Evolutionary conservation across 2,888 invertebrate species (phyloP), one percentile per base, ranked within the genome.

Genomic region (Andrena bucephala): DNA sequence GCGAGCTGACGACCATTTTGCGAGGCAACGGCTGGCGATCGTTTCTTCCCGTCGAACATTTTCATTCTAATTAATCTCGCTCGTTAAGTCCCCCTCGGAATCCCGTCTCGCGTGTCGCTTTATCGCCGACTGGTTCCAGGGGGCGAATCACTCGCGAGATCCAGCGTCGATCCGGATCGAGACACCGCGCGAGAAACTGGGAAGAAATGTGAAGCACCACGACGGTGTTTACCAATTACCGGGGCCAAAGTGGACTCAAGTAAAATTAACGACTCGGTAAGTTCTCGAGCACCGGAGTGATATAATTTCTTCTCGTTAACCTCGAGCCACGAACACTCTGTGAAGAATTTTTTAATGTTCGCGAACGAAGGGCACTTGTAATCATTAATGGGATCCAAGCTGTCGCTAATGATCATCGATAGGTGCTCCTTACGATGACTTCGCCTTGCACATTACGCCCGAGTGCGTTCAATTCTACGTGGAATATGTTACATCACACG

Each of bases 231-330:
- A 68, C 16, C 68, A 78, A 74, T 78, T 78, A 69, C 10, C 63
- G 20, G 57, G 54, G 0, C 20, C n/a, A 4, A 20, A 77, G 72
- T 20, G 54, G 33, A 36, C 42, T 77, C 54, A 77, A 42, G 52
- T 29, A 62, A 77, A 73, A 68, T 77, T 77, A 81, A 77, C 80
- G 80, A 71, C 16, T 57, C 78, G 80, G 42, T 50, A 42, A 67
- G 36, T 36, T 78, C 16, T 52, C 80, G 57, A 81, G 50, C 52
- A 24, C 27, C 69, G 16, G 36, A 8, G 27, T 13, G 54, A 8
- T 62, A 67, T 65, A 27, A 65, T 50, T 71, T 57, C 48, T 48
- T 48, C 54, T 68, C 63, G 60, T 68, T 68, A 68, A 74, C 62
- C 20, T 36, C 60, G 29, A 10, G 8, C n/a, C 16, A 24, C 24